Evolutionary conservation across 2,888 invertebrate species (phyloP), one percentile per base, ranked within the genome.

Genomic region (Apamea anceps): DNA sequence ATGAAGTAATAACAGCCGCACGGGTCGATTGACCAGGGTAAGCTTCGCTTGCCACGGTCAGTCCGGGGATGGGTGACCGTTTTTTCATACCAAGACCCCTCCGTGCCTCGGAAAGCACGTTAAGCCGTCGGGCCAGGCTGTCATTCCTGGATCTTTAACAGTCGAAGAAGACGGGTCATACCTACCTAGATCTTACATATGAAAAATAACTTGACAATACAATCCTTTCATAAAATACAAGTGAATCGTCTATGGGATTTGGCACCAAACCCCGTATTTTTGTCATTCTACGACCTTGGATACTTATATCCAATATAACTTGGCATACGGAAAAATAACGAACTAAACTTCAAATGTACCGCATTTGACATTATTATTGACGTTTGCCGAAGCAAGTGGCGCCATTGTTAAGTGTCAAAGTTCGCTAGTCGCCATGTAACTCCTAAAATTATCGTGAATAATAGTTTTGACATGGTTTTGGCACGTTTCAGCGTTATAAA

Each of bases 401-500:
- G 80, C 60, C 68, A 21, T n/a, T 8, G 1, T 0, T 15, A 75
- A 62, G 54, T 65, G 25, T 72, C 63, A 81, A 60, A 0, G 1
- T 54, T n/a, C 42, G 45, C 21, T 62, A 63, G 86, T 15, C 37
- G 10, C 37, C 28, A 6, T 85, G 18, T 57, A 77, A 71, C 71
- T 66, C 85, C 54, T 67, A 72, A 62, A 75, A 84, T 74, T 81
- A 77, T 81, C 45, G 72, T 81, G 75, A 84, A 78, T 83, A 82
- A 82, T 60, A 81, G 75, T 75, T 81, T 80, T 77, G 80, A 79
- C 72, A 77, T 51, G 81, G 67, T 75, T 81, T 87, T 88, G 88
- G 89, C 88, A 89, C 88, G 86, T 80, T 82, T 72, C 63, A n/a
- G 28, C 6, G 82, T 79, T 84, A 84, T 88, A 87, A 88, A 88